These are phyloP conservation scores for Andrena fulva DNA, from an alignment of 2,888 invertebrate species.

Conservation along the genomic window DNA sequence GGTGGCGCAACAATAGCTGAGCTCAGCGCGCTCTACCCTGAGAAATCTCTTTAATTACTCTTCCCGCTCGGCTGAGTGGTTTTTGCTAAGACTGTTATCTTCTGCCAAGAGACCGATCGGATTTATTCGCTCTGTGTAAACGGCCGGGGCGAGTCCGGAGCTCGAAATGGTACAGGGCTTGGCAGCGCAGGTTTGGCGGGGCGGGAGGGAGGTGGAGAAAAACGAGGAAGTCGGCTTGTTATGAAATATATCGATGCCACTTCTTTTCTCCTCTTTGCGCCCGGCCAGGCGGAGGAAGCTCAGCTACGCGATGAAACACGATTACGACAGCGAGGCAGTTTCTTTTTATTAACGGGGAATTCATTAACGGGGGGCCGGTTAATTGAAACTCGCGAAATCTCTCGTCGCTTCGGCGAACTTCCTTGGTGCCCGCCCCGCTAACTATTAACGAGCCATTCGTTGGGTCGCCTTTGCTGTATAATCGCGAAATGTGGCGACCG, in stretches of 20 bases:
- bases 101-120: slow-evolving; percentile 50
- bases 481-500: not conserved
- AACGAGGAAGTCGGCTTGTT: slow-evolving; percentile 19
- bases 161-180: not conserved
- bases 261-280: not conserved
- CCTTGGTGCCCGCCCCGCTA: not conserved
- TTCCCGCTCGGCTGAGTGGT: slow-evolving; percentile 45
- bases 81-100: slow-evolving; percentile 55
- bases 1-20: slow-evolving; percentile 49
- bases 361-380: slow-evolving; percentile 47
- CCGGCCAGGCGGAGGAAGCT: not conserved
- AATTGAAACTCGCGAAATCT: slow-evolving; percentile 51
- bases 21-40: slow-evolving; percentile 38
- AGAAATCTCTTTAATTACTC: slow-evolving; percentile 66
- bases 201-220: not conserved
- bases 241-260: slow-evolving; percentile 40
- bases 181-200: too few species aligned
- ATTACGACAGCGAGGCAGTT: slow-evolving; percentile 52
- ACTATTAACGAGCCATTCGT: not conserved
- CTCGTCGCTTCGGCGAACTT: slow-evolving; percentile 3
- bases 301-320: slow-evolving; percentile 21
- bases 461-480: not conserved
- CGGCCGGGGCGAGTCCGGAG: slow-evolving; percentile 4
- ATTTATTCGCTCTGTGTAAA: slow-evolving; percentile 48
- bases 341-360: slow-evolving; percentile 51